Conservation (phyloP, 1,140 invertebrate genomes). For the Hermetia illucens region DNA sequence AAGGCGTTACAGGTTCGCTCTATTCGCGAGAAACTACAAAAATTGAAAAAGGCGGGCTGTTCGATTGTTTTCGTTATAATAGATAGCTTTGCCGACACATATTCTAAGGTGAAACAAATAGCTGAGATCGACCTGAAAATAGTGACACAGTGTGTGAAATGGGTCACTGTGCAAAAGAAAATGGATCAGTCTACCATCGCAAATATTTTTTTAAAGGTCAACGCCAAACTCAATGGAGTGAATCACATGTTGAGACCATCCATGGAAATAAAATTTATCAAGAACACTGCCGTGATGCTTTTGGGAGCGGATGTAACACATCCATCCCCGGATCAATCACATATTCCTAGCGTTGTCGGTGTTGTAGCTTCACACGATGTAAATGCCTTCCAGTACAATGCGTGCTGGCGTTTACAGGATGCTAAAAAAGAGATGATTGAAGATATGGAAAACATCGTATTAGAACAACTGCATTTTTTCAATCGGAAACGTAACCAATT, state of each 20-base stretch:
- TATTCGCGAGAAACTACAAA: conserved; percentile 1
- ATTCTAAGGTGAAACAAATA: conserved; percentile 51
- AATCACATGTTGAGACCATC: too few species aligned
- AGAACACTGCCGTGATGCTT: conserved; percentile 41
- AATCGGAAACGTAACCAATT: conserved; percentile 27
- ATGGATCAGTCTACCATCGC: conserved; percentile 34
- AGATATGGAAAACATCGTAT: conserved; percentile 57
- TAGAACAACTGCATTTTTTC: conserved; percentile 34
- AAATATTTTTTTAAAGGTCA: conserved; percentile 74
- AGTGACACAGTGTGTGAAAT: conserved; percentile 69
- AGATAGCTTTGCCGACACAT: conserved; percentile 32
- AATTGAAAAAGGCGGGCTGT: conserved; percentile 4
- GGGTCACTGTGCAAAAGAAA: conserved; percentile 33
- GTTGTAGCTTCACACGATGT: conserved; percentile 54
- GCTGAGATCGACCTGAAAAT: conserved; percentile 61
- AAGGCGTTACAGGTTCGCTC: not conserved
- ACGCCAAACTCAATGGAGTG: conserved; percentile 67
- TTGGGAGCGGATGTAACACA: conserved; percentile 83
- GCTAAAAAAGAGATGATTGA: conserved; percentile 55
- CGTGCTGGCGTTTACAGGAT: conserved; percentile 51
- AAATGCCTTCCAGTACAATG: conserved; percentile 50
- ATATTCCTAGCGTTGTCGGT: conserved; percentile 76
- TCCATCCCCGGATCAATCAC: conserved; percentile 52
- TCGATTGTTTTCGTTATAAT: conserved; percentile 36
- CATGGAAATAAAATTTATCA: too few species aligned